Percentiles rank a stretch among this genome's conserved stretches.
Conservation (phyloP, 2,113 vertebrate genomes). For the Crotalus tigris region DNA sequence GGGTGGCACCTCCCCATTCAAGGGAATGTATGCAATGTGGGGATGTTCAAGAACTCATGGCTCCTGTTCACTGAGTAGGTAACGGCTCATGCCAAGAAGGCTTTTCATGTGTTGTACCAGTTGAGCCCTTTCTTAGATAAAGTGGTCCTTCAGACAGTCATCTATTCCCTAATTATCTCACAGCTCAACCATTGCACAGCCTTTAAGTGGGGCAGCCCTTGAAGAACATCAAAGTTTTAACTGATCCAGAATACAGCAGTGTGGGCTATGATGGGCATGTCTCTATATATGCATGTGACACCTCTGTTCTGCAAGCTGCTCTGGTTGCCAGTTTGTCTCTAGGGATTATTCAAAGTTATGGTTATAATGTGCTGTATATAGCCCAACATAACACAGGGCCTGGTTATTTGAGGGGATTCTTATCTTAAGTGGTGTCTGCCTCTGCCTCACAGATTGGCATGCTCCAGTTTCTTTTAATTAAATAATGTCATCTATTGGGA, state of each 20-base stretch:
- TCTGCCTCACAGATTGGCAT: not conserved
- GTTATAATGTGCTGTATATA: not conserved
- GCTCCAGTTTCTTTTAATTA: not conserved
- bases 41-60: not conserved
- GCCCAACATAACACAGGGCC: not conserved
- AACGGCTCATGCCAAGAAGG: not conserved
- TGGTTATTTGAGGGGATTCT: not conserved
- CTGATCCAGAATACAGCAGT: not conserved
- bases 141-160: not conserved
- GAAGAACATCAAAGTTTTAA: not conserved
- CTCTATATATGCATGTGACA: not conserved
- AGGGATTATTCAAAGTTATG: not conserved
- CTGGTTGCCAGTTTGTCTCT: not conserved
- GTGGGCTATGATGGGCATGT: not conserved
- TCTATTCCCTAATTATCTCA: not conserved
- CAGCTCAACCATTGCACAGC: not conserved
- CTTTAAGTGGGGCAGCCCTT: not conserved
- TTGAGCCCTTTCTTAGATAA: not conserved
- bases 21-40: not conserved
- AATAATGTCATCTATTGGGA: not conserved
- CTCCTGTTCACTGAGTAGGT: not conserved
- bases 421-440: not conserved
- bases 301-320: not conserved
- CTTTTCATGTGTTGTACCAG: not conserved
- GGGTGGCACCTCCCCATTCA: not conserved